Percentiles rank a stretch among this genome's conserved stretches.
These are phyloP conservation scores for Sciaenops ocellatus DNA, from an alignment of 2,797 vertebrate genomes.

Conservation along the genomic window DNA sequence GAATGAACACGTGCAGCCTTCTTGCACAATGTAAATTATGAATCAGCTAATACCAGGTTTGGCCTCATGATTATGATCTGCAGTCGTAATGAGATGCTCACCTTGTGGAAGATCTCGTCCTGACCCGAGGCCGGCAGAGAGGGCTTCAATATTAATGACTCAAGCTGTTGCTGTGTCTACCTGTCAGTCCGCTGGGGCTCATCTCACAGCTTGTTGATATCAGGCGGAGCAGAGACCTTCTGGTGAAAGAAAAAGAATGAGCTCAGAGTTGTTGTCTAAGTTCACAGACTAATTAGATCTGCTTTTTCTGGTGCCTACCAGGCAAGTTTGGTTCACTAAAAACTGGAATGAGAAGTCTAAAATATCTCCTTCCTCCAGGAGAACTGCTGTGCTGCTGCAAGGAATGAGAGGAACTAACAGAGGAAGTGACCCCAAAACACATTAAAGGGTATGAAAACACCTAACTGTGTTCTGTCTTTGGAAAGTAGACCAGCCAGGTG, in stretches of 20 bases:
- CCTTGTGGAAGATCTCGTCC: constrained; percentile 29
- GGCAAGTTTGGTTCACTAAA: neutral
- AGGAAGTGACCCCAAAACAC: neutral
- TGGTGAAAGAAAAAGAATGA: neutral
- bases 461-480: neutral
- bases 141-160: constrained; percentile 61
- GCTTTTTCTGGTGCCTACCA: neutral
- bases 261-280: neutral
- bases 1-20: constrained; percentile 18
- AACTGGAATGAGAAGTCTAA: neutral
- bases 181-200: constrained; percentile 9
- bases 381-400: neutral
- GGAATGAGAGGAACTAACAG: neutral
- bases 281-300: neutral
- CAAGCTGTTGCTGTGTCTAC: constrained; percentile 40
- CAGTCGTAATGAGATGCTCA: constrained; percentile 50
- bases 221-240: constrained; percentile 2
- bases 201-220: constrained; percentile 27
- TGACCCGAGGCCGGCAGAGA: constrained; percentile 27
- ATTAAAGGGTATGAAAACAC: neutral
- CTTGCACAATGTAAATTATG: constrained; percentile 42
- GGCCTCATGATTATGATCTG: constrained; percentile 43
- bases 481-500: neutral
- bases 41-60: constrained; percentile 41
- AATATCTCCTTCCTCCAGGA: neutral